Conservation (phyloP, 1,140 invertebrate species). For the Drosophila ironensis region DNA sequence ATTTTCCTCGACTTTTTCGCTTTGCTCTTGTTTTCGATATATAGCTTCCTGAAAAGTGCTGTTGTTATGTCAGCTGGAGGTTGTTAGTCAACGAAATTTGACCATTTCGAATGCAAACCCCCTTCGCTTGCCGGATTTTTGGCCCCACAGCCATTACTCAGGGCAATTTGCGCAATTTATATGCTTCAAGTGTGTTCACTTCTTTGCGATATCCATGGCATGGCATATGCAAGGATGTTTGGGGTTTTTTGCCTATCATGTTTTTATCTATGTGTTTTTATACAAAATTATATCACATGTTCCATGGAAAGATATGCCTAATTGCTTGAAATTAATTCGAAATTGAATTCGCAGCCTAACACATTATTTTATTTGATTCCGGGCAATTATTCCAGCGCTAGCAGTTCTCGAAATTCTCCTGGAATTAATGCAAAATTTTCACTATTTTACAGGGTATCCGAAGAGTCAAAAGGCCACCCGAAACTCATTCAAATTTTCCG, state of each 20-base stretch:
- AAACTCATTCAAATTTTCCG: not conserved
- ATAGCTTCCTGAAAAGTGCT: not conserved
- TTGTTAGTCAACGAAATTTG: not conserved
- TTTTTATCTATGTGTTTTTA: not conserved
- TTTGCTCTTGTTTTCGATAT: too few relatives aligned
- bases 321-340: too few relatives aligned
- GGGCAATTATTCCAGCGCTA: too few relatives aligned
- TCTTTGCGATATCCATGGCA: constrained; percentile 13
- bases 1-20: not conserved
- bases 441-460: not conserved
- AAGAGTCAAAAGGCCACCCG: not conserved
- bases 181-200: constrained; percentile 18
- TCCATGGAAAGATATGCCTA: too few relatives aligned
- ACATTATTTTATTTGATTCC: too few relatives aligned
- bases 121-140: not conserved
- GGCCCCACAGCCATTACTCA: not conserved
- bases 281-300: too few relatives aligned
- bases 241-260: not conserved
- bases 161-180: constrained; percentile 17
- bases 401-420: too few relatives aligned
- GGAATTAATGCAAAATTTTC: too few relatives aligned
- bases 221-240: not conserved
- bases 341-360: too few relatives aligned
- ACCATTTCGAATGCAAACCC: not conserved
- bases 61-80: not conserved